Evolutionary conservation across 2,113 vertebrate genomes (phyloP).

Genomic region (Hydrolagus affinis): DNA sequence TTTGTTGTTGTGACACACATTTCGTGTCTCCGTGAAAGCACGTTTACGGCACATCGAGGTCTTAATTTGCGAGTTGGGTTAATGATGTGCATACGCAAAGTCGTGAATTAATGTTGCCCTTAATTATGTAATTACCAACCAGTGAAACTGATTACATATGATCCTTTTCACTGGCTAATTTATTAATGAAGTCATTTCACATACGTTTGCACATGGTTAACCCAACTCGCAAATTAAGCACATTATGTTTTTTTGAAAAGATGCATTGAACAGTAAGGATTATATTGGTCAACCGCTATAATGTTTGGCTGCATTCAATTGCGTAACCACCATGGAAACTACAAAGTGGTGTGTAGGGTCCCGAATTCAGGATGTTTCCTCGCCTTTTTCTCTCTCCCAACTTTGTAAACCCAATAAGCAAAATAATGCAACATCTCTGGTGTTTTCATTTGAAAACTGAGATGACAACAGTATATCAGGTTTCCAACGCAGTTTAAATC

Average conservation of each 20-base stretch:
- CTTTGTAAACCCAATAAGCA: neutral
- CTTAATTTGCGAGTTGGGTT: neutral
- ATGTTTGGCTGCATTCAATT: neutral
- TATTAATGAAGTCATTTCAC: too few relatives aligned
- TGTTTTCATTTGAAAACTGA: neutral
- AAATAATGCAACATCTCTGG: neutral
- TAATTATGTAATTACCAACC: too few relatives aligned
- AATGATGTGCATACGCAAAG: neutral
- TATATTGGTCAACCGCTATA: neutral
- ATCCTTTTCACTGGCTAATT: too few relatives aligned
- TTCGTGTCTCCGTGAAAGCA: neutral
- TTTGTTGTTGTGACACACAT: neutral
- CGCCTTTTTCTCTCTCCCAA: neutral
- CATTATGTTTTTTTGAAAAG: too few relatives aligned
- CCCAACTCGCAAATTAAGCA: too few relatives aligned
- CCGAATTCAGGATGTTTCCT: neutral
- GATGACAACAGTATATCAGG: conserved; percentile 1
- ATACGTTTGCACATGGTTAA: too few relatives aligned
- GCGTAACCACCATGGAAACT: neutral
- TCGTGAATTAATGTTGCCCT: neutral
- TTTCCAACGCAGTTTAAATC: conserved; percentile 23
- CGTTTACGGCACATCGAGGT: neutral
- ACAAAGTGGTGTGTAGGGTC: neutral
- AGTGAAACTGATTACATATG: too few relatives aligned
- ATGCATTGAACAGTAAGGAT: too few relatives aligned